A percentile compares a stretch with the other conserved stretches of the same genome.
Evolutionary conservation across 2,888 invertebrate species (phyloP).

Genomic region (Phalera bucephala): DNA sequence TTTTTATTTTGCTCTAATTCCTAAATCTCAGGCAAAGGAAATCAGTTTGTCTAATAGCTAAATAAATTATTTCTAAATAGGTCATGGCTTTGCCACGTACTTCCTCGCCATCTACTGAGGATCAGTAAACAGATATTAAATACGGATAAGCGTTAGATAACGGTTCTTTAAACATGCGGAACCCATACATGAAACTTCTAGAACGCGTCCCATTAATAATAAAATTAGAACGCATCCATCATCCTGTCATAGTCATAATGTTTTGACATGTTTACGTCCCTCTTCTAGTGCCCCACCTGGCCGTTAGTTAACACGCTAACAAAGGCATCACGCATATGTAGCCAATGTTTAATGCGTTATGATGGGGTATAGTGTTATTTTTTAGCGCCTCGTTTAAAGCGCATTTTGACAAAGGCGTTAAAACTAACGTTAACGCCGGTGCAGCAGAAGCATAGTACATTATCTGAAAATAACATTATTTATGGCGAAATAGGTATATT

Average conservation of each 20-base stretch:
- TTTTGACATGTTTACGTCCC: neutral
- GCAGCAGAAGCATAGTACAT: too few relatives aligned
- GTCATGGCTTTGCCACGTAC: conserved; percentile 50
- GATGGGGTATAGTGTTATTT: too few relatives aligned
- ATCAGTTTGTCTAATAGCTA: conserved; percentile 4
- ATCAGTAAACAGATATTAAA: conserved; percentile 4
- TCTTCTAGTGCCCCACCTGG: too few relatives aligned
- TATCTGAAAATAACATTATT: too few relatives aligned
- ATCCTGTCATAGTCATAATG: neutral
- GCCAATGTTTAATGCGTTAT: too few relatives aligned
- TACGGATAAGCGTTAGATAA: conserved; percentile 4
- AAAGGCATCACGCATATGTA: too few relatives aligned
- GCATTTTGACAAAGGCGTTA: too few relatives aligned
- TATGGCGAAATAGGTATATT: too few relatives aligned
- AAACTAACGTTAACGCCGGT: too few relatives aligned
- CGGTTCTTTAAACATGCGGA: neutral
- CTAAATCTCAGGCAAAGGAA: conserved; percentile 6
- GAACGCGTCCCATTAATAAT: neutral
- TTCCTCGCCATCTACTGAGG: conserved; percentile 9
- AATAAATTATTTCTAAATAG: conserved; percentile 26
- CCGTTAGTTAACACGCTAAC: too few relatives aligned
- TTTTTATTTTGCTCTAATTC: neutral
- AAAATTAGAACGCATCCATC: neutral
- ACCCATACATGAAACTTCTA: conserved; percentile 7
- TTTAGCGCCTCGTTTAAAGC: too few relatives aligned